Base-by-base conservation (phyloP, 2,113 vertebrate genomes). In the Thalassarche chlororhynchos region DNA sequence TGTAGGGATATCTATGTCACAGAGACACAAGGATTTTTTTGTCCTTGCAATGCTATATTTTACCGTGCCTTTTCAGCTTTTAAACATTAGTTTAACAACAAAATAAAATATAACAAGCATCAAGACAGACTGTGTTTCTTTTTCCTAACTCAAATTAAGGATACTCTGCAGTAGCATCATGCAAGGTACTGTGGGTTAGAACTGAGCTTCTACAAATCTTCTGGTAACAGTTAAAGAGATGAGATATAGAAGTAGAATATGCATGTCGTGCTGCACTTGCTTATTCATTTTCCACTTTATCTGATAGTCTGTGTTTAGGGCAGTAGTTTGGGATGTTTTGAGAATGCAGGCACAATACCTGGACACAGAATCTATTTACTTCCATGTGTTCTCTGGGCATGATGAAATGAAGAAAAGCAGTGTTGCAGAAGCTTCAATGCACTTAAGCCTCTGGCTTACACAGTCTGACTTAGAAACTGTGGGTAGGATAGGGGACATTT, bases 391-490 rank as follows among this genome's bases (percentile, higher is more conserved):
- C 79, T 95, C 85, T 83, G 31, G 79, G 42, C 57, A 69, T 80
- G 51, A 89, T 70, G 76, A 94, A 96, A 94, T 82, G 83, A 97
- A 96, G 91, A 96, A 93, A 95, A 98, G 87, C 34, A 21, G 23
- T 70, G 54, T 28, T 95, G 76, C 70, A 89, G 80, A 93, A 92
- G 34, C 34, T 93, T 96, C 88, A 74, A 21, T 55, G 29, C 87
- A n/a, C 92, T 95, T 86, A 85, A 94, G 52, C 58, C 76, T 93
- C 58, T 77, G 69, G 40, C 34, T 94, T 74, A 89, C 40, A 68
- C 6, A 70, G 36, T 78, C 26, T 95, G 84, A 87, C 83, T 84
- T 44, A 88, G 77, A 94, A 96, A 71, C 51, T 89, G 46, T 81
- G 66, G 51, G 24, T 65, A 60, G 44, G 69, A 81, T 54, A 79